Percentiles rank a stretch among this genome's conserved stretches.
phyloP scores from a whole-genome alignment of 2,113 vertebrate genomes.

The Galemys pyrenaicus region DNA sequence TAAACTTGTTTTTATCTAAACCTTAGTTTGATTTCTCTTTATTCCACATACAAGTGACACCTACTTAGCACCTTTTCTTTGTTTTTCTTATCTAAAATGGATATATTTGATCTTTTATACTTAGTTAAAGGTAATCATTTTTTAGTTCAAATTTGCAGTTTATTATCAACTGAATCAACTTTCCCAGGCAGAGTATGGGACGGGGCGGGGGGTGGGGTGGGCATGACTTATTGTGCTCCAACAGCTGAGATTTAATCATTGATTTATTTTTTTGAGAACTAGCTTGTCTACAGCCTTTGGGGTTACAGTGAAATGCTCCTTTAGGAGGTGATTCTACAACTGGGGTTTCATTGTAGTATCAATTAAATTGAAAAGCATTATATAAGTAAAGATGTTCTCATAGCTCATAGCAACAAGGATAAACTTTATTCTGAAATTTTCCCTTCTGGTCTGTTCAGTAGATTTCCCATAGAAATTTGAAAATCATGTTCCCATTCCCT shows the following conservation, averaged over 20 bases:
- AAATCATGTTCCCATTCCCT: constrained; percentile 70
- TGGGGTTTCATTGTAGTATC: constrained; percentile 81
- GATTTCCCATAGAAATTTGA: constrained; percentile 72
- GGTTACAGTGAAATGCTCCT: constrained; percentile 77
- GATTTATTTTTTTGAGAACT: constrained; percentile 70
- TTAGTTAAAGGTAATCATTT: constrained; percentile 77
- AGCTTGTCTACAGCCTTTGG: constrained; percentile 68
- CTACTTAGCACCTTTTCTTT: background rate
- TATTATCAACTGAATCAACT: constrained; percentile 65
- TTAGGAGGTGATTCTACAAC: constrained; percentile 78
- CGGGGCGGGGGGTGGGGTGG: too few species aligned
- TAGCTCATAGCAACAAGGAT: constrained; percentile 77
- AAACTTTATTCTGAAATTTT: constrained; percentile 79
- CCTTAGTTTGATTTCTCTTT: too few species aligned
- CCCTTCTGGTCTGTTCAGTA: constrained; percentile 77
- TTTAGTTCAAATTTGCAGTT: constrained; percentile 66
- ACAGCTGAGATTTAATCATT: constrained; percentile 50
- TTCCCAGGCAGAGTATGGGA: constrained; percentile 75
- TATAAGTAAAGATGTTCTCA: constrained; percentile 80
- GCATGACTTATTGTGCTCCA: background rate
- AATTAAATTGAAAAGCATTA: constrained; percentile 82
- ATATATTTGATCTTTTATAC: constrained; percentile 50
- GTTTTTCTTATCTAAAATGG: background rate
- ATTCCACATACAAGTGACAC: too few species aligned
- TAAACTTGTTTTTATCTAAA: too few species aligned